Base-by-base conservation (phyloP, 92 coral and sea anemone species). In the Micromussa lordhowensis region DNA sequence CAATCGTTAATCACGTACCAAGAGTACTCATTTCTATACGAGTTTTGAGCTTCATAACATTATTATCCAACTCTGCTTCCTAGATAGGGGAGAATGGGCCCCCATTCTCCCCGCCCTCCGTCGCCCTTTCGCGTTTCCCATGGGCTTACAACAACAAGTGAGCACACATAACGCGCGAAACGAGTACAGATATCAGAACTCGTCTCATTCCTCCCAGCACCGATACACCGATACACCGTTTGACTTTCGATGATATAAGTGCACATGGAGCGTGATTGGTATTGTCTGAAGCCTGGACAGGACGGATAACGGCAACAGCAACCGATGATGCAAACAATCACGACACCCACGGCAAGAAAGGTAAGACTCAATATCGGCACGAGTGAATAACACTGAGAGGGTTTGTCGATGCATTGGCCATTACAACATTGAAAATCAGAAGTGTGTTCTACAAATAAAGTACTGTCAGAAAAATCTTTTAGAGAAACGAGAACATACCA, bases 401-500 rank as follows among this genome's bases (percentile, higher is more conserved):
- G n/a, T 22, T 58, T 58, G 64, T 19, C 26, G 64, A 19, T 58
- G 64, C 64, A 58, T 13, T 58, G 64, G 24, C 64, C 64, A 58
- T 58, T 17, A 18, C 64, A 58, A 19, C 64, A 58, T 58, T 58
- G 64, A 58, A 58, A 15, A 19, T 58, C 64, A 18, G 22, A 58
- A 58, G 64, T 19, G 22, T n/a, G n/a, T n/a, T n/a, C n/a, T n/a
- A n/a, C n/a, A n/a, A n/a, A n/a, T n/a, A n/a, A n/a, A n/a, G n/a
- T n/a, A n/a, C n/a, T n/a, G n/a, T n/a, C n/a, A n/a, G n/a, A n/a
- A 18, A 71, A 54, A 54, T 54, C 59, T 54, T 54, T 54, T 1
- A 54, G 59, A 54, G 16, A 17, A 54, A 54, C 2, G 59, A 54
- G 59, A 54, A 77, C 94, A 88, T 81, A 94, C 96, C 91, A 89